Conservation (phyloP, 2,113 vertebrate species). For the Vireo altiloquus region DNA sequence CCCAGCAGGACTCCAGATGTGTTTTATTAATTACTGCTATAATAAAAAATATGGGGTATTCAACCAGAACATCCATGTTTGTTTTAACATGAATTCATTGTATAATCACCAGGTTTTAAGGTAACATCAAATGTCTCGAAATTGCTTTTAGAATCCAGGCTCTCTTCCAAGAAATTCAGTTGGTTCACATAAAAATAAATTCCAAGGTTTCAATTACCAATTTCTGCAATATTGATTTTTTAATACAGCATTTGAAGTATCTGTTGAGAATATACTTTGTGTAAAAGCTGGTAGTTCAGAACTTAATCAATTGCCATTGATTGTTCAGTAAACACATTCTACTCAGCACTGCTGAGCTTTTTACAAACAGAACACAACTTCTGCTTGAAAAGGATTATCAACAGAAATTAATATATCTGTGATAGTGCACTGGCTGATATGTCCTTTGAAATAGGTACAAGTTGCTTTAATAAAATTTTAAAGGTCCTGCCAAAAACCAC, state of each 20-base stretch:
- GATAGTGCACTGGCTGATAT: background rate
- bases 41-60: background rate
- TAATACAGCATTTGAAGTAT: background rate
- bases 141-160: background rate
- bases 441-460: background rate
- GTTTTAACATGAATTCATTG: background rate
- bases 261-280: background rate
- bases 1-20: background rate
- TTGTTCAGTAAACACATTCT: background rate
- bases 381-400: background rate
- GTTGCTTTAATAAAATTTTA: background rate
- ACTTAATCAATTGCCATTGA: background rate
- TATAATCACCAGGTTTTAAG: background rate
- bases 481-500: background rate
- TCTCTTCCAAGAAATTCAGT: background rate
- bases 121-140: background rate
- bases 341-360: background rate
- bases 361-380: background rate
- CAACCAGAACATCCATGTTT: background rate
- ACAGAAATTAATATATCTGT: background rate
- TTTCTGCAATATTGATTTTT: background rate
- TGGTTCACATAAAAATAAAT: background rate
- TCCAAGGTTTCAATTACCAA: background rate
- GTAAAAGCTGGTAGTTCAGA: background rate
- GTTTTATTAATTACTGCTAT: background rate